phyloP scores from a whole-genome alignment of 2,113 vertebrate genomes.

The Anhinga rufa region DNA sequence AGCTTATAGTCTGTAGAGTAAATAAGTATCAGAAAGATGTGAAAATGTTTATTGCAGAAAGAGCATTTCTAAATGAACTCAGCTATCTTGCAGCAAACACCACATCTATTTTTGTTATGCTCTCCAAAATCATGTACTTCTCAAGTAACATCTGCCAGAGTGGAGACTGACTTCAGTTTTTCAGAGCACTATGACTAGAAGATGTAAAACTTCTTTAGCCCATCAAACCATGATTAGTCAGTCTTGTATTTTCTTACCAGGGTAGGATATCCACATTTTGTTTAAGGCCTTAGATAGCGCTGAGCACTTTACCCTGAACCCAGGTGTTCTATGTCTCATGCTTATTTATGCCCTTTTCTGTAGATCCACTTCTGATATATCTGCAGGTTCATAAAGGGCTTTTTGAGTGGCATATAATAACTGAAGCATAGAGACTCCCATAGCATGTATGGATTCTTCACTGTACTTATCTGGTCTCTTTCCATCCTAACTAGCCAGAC shows the following conservation, averaged over 20 bases:
- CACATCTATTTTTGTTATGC: background rate
- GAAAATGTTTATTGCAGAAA: background rate
- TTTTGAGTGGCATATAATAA: background rate
- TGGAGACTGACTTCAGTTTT: background rate
- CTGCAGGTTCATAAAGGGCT: background rate
- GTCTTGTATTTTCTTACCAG: background rate
- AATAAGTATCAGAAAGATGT: background rate
- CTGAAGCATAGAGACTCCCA: background rate
- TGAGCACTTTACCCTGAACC: background rate
- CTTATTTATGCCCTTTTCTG: background rate
- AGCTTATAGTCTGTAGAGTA: background rate
- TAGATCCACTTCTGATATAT: background rate
- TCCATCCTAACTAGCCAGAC: background rate
- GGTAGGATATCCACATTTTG: background rate
- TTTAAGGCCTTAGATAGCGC: background rate
- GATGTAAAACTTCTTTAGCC: background rate
- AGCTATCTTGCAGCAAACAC: background rate
- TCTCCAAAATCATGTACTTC: background rate
- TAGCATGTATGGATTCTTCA: background rate
- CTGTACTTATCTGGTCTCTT: background rate
- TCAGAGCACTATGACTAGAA: background rate
- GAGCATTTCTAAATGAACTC: background rate
- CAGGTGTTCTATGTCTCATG: background rate
- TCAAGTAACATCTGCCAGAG: background rate
- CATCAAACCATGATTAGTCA: background rate